Evolutionary conservation across 2,888 invertebrate species (phyloP), one percentile per base, ranked within the genome.

Genomic region (Aricia artaxerxes): DNA sequence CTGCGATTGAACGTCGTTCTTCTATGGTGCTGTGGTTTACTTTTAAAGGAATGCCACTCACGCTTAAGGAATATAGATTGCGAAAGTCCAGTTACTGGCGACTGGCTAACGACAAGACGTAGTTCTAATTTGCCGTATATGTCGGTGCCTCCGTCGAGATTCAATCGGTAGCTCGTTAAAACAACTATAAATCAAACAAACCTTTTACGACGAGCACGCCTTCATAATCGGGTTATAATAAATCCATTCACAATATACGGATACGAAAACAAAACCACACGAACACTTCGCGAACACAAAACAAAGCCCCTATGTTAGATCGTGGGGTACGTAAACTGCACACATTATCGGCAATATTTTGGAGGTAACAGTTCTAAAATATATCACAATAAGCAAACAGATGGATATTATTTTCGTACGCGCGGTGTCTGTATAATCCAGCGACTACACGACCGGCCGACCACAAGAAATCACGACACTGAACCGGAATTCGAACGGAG

Each of bases 381-480:
- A 91, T 90, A 89, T 88, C 92, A 92, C 91, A 91, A 91, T 93
- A 91, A 91, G 91, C 91, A 87, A 90, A 92, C 94, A 93, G 93
- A 92, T 93, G 93, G 89, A 86, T 88, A 89, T 91, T 93, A 92
- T 92, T 93, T 92, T 91, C 87, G 91, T 91, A 88, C 92, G 89
- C 92, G 90, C 89, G 90, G 87, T 86, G 88, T 85, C 85, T 85
- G 78, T 73, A 80, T 85, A 84, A 81, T 81, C 79, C 80, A 77
- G 60, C 40, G 79, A 81, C 78, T 79, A 79, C 81, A 81, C 79
- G 82, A 82, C 83, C 85, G 83, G 35, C 86, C 86, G 80, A 81
- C 82, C 87, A 82, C 86, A 81, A 83, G 84, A 86, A 90, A 89
- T 90, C 90, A 88, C 92, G 90, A 88, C 83, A 83, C 92, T 91